Evolutionary conservation across 2,888 invertebrate species (phyloP).

Genomic region (Leucoptera coffeella): DNA sequence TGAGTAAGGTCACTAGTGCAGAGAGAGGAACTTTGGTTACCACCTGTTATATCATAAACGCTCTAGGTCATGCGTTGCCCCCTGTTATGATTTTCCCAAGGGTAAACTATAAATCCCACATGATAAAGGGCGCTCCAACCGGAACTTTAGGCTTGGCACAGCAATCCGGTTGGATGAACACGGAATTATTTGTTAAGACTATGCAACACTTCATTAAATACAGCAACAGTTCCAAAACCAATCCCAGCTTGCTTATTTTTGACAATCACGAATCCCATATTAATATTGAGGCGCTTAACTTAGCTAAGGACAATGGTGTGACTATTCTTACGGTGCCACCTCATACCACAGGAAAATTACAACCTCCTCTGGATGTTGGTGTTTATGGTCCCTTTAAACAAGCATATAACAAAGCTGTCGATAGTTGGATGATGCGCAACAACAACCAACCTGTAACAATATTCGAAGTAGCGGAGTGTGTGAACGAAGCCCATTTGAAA

Average conservation of each 20-base stretch:
- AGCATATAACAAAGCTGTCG: constrained; percentile 13
- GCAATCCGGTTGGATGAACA: constrained; percentile 14
- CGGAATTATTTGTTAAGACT: constrained; percentile 12
- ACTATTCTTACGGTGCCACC: constrained; percentile 19
- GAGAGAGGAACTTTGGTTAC: constrained; percentile 13
- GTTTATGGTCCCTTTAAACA: constrained; percentile 19
- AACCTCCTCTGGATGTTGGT: constrained; percentile 21
- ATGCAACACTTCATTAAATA: constrained; percentile 15
- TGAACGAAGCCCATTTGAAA: constrained; percentile 10
- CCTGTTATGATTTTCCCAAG: constrained; percentile 14
- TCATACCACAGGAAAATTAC: constrained; percentile 21
- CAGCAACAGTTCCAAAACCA: constrained; percentile 8
- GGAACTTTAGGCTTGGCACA: constrained; percentile 14
- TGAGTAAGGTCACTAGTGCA: constrained; percentile 11
- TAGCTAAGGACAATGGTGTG: constrained; percentile 15
- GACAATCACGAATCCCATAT: constrained; percentile 16
- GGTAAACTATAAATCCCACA: constrained; percentile 11
- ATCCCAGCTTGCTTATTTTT: constrained; percentile 11
- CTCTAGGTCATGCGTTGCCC: constrained; percentile 8
- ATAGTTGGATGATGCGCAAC: constrained; percentile 16
- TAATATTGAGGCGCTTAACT: constrained; percentile 10
- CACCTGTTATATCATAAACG: constrained; percentile 7
- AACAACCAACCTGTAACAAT: constrained; percentile 20
- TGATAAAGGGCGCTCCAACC: constrained; percentile 14
- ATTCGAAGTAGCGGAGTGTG: constrained; percentile 14